Percentiles rank a stretch among this genome's conserved stretches.
Conservation (phyloP, 2,888 invertebrate genomes). For the Arctia plantaginis region DNA sequence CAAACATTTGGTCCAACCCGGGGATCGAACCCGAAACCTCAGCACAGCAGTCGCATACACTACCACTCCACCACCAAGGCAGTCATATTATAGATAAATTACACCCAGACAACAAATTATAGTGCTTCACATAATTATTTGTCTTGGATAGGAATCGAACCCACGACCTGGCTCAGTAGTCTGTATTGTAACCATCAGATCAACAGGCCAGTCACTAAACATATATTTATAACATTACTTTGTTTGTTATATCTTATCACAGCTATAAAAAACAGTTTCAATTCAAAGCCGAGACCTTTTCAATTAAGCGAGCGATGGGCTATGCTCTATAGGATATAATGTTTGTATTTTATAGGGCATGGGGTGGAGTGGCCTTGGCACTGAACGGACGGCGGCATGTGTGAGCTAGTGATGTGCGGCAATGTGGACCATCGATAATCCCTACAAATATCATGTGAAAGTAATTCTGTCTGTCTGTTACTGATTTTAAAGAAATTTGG, state of each 20-base stretch:
- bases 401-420: conserved; percentile 50
- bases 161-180: neutral
- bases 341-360: conserved; percentile 48
- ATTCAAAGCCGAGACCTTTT: conserved; percentile 15
- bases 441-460: neutral
- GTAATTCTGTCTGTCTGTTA: neutral
- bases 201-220: neutral
- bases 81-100: too few species aligned
- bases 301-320: conserved; percentile 17
- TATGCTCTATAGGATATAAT: conserved; percentile 34
- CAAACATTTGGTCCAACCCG: too few species aligned
- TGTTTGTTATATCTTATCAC: neutral
- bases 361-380: conserved; percentile 69
- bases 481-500: neutral
- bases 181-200: neutral
- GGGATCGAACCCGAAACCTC: too few species aligned
- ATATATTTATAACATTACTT: neutral
- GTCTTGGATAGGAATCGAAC: neutral
- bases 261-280: conserved; percentile 2
- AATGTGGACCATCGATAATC: conserved; percentile 30
- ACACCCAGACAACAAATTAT: too few species aligned
- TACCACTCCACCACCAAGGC: too few species aligned
- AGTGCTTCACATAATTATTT: too few species aligned
- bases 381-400: conserved; percentile 63
- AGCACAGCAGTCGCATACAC: too few species aligned